Evolutionary conservation across 2,797 vertebrate genomes (phyloP).

Genomic region (Hephaestus fuliginosus): DNA sequence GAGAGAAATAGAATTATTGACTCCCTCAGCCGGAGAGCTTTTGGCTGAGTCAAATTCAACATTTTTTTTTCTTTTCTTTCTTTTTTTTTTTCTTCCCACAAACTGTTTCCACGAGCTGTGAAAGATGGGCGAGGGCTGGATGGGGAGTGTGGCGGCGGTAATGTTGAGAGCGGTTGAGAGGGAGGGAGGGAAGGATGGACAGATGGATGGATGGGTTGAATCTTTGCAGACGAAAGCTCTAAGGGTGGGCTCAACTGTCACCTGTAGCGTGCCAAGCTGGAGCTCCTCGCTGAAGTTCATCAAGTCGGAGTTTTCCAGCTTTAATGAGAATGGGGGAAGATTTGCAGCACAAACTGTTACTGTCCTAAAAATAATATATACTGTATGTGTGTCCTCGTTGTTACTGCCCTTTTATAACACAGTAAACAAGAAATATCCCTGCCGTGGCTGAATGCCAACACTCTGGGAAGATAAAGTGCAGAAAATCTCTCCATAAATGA

Average conservation of each 20-base stretch:
- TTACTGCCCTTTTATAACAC: slow-evolving; percentile 36
- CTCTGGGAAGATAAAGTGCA: slow-evolving; percentile 30
- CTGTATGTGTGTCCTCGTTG: slow-evolving; percentile 3
- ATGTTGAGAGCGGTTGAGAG: background rate
- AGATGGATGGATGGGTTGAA: slow-evolving; percentile 31
- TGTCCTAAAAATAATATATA: slow-evolving; percentile 17
- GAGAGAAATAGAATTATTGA: slow-evolving; percentile 63
- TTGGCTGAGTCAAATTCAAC: slow-evolving; percentile 50
- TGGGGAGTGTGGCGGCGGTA: slow-evolving; percentile 1
- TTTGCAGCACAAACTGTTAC: slow-evolving; percentile 12
- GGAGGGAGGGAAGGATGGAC: slow-evolving; percentile 18
- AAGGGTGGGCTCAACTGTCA: slow-evolving; percentile 34
- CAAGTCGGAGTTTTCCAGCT: slow-evolving; percentile 49
- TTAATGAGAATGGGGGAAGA: slow-evolving; percentile 41
- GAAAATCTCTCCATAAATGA: slow-evolving; percentile 48
- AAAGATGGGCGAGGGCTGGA: slow-evolving; percentile 42
- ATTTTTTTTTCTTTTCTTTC: slow-evolving; percentile 17
- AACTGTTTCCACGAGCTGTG: slow-evolving; percentile 40
- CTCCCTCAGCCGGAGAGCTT: slow-evolving; percentile 49
- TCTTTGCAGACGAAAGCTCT: slow-evolving; percentile 32
- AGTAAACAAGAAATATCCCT: slow-evolving; percentile 32
- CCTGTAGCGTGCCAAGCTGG: slow-evolving; percentile 41
- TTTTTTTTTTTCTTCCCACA: slow-evolving; percentile 9
- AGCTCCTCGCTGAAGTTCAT: slow-evolving; percentile 43
- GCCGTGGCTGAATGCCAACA: slow-evolving; percentile 27